Evolutionary conservation across 2,888 invertebrate genomes (phyloP).

Genomic region (Rhingia campestris): DNA sequence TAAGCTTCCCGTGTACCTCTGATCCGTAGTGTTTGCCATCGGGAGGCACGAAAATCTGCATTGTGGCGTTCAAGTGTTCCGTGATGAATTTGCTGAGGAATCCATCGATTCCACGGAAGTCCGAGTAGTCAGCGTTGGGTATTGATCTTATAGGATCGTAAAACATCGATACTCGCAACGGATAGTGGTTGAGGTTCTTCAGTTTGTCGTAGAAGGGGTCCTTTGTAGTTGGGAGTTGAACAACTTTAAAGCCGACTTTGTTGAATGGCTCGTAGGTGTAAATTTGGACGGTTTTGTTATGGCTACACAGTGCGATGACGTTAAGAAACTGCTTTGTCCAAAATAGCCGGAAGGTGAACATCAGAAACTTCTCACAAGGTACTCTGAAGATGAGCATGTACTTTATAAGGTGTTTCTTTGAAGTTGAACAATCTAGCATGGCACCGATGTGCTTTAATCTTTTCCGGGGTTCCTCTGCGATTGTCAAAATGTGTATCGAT

Average conservation of each 20-base stretch:
- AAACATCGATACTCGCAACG: slow-evolving; percentile 78
- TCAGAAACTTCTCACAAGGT: slow-evolving; percentile 69
- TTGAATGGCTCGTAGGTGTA: slow-evolving; percentile 79
- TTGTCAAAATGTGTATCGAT: slow-evolving; percentile 47
- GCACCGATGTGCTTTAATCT: slow-evolving; percentile 12
- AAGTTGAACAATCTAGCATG: not conserved
- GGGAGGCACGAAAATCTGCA: slow-evolving; percentile 76
- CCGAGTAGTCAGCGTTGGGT: slow-evolving; percentile 71
- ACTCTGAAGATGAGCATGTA: slow-evolving; percentile 78
- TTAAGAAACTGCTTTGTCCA: slow-evolving; percentile 78
- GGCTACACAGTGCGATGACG: slow-evolving; percentile 76
- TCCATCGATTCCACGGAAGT: slow-evolving; percentile 77
- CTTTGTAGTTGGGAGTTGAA: slow-evolving; percentile 42
- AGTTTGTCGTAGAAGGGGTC: slow-evolving; percentile 77
- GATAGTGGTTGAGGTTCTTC: slow-evolving; percentile 76
- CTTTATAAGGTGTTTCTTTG: slow-evolving; percentile 76
- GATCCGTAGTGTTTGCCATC: slow-evolving; percentile 78
- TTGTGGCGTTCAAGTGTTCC: slow-evolving; percentile 78
- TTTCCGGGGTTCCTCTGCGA: not conserved
- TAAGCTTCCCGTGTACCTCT: slow-evolving; percentile 76
- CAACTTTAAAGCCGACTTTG: slow-evolving; percentile 68
- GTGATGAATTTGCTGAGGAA: slow-evolving; percentile 75
- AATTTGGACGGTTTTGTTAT: slow-evolving; percentile 13
- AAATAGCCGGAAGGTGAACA: slow-evolving; percentile 75
- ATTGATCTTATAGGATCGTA: slow-evolving; percentile 76